Evolutionary conservation across 92 coral and sea anemone species (phyloP).

Genomic region (Galaxea fascicularis): DNA sequence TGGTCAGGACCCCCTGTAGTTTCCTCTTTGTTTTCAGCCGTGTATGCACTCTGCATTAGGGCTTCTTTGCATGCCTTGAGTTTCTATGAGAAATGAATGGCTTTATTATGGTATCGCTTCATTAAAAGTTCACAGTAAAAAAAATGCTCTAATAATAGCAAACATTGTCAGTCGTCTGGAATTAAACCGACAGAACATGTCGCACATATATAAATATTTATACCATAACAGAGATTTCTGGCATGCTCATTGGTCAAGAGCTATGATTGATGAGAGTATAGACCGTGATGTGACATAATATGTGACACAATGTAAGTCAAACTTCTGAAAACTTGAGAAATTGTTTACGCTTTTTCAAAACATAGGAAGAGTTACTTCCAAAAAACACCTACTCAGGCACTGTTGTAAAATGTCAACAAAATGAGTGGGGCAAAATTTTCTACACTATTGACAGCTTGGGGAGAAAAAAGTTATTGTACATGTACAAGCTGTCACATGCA

Average conservation of each 20-base stretch:
- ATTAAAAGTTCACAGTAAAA: neutral
- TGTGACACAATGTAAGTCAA: slow-evolving; percentile 5
- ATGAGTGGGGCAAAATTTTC: too few species aligned
- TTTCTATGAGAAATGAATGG: slow-evolving; percentile 13
- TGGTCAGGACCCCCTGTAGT: slow-evolving; percentile 9
- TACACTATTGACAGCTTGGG: too few species aligned
- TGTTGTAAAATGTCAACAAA: too few species aligned
- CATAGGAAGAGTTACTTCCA: too few species aligned
- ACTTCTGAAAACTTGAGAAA: slow-evolving; percentile 5
- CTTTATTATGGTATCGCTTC: slow-evolving; percentile 4
- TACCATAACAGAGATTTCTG: too few species aligned
- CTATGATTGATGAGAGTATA: too few species aligned
- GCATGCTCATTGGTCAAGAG: too few species aligned
- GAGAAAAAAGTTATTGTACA: too few species aligned
- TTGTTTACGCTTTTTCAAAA: neutral
- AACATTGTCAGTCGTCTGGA: slow-evolving; percentile 2
- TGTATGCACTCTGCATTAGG: neutral
- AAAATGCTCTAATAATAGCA: slow-evolving; percentile 8
- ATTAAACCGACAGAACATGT: slow-evolving; percentile 3
- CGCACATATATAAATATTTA: too few species aligned
- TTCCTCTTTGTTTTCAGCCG: slow-evolving; percentile 8
- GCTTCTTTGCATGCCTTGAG: slow-evolving; percentile 12
- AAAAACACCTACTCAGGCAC: too few species aligned
- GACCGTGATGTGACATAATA: too few species aligned
- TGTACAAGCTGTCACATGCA: too few species aligned